Conservation (phyloP, 2,113 vertebrate genomes). For the Cardinalis cardinalis region DNA sequence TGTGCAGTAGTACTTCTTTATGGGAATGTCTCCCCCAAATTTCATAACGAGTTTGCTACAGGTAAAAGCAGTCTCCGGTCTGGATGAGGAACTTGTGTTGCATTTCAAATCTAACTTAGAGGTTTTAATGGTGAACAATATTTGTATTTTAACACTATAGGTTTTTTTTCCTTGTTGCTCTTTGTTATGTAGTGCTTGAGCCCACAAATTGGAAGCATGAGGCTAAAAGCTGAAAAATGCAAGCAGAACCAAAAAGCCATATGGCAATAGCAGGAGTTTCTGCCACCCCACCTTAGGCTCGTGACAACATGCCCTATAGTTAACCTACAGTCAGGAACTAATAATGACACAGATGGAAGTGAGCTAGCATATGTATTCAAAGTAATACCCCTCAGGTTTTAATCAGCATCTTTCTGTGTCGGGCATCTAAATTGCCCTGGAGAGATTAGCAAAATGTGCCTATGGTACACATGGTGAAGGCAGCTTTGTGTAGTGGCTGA, state of each 20-base stretch:
- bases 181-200: not conserved
- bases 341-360: conserved; percentile 65
- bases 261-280: conserved; percentile 62
- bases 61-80: not conserved
- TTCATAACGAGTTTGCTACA: not conserved
- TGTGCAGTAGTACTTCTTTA: not conserved
- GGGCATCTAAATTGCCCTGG: not conserved
- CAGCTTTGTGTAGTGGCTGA: not conserved
- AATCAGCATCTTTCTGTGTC: conserved; percentile 40
- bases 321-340: conserved; percentile 67
- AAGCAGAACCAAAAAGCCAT: conserved; percentile 44
- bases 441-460: not conserved
- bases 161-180: not conserved
- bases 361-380: conserved; percentile 53
- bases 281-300: conserved; percentile 57
- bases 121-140: not conserved
- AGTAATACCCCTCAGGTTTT: conserved; percentile 49
- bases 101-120: not conserved
- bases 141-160: not conserved
- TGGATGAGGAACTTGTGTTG: not conserved
- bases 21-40: not conserved
- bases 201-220: conserved; percentile 21
- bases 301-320: conserved; percentile 62
- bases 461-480: not conserved
- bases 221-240: conserved; percentile 22